phyloP scores from a whole-genome alignment of 2,888 invertebrate species.

The Lasioglossum calceatum region DNA sequence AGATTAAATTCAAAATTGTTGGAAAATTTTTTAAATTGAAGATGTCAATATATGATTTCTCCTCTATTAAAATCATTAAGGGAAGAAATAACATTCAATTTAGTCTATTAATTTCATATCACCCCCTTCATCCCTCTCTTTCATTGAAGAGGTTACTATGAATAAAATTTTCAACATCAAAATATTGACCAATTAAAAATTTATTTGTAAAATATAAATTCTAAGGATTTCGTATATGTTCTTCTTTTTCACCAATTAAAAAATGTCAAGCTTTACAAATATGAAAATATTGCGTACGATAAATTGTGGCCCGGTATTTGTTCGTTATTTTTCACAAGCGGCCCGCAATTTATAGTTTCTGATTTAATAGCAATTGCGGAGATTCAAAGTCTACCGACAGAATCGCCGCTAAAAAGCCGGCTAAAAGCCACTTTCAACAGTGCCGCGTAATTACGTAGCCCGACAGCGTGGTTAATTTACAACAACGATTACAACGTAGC shows the following conservation, averaged over 20 bases:
- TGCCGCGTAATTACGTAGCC: conserved; percentile 8
- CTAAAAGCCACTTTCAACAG: conserved; percentile 23
- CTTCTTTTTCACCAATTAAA: not conserved
- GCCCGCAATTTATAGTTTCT: not conserved
- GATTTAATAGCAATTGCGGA: not conserved
- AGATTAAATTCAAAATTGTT: too few relatives aligned
- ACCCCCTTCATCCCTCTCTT: too few relatives aligned
- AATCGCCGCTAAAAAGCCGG: not conserved
- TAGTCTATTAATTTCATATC: too few relatives aligned
- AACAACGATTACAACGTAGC: conserved; percentile 22
- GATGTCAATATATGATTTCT: too few relatives aligned
- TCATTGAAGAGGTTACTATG: too few relatives aligned
- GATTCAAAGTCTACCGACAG: not conserved
- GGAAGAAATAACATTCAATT: too few relatives aligned
- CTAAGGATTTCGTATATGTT: not conserved
- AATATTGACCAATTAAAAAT: too few relatives aligned
- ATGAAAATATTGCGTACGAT: not conserved
- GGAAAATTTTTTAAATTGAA: too few relatives aligned
- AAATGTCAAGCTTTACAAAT: not conserved
- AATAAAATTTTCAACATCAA: too few relatives aligned
- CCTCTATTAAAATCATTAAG: too few relatives aligned
- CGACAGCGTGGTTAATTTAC: conserved; percentile 20
- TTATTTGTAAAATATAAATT: too few relatives aligned
- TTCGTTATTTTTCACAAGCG: not conserved
- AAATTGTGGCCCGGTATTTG: not conserved